A percentile compares a stretch with the other conserved stretches of the same genome.
phyloP scores from a whole-genome alignment of 2,888 invertebrate genomes.

The Apocheima hispidaria region DNA sequence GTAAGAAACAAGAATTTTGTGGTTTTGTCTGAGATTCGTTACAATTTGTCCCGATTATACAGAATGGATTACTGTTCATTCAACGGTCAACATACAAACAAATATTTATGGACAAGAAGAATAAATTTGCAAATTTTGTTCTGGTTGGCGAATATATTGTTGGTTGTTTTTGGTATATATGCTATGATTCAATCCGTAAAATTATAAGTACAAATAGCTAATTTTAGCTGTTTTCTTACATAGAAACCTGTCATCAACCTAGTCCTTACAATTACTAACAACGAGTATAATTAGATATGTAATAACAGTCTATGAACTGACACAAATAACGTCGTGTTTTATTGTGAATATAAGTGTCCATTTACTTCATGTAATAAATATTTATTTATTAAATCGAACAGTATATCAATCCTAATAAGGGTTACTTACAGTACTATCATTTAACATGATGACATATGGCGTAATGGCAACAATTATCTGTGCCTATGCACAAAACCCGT shows the following conservation, averaged over 20 bases:
- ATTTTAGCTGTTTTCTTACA: not conserved
- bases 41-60: slow-evolving; percentile 13
- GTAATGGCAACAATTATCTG: slow-evolving; percentile 1
- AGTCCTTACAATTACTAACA: not conserved
- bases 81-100: not conserved
- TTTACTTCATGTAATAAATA: slow-evolving; percentile 23
- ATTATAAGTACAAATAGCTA: not conserved
- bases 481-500: no score
- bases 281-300: slow-evolving; percentile 3
- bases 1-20: slow-evolving; percentile 4
- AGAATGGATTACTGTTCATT: not conserved
- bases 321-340: slow-evolving; percentile 16
- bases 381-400: slow-evolving; percentile 16
- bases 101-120: slow-evolving; percentile 5
- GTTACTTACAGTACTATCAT: slow-evolving; percentile 12
- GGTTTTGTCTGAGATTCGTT: slow-evolving; percentile 4
- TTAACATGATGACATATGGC: slow-evolving; percentile 6
- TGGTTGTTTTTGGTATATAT: no score
- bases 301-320: slow-evolving; percentile 11
- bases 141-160: not conserved
- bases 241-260: slow-evolving; percentile 1
- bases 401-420: slow-evolving; percentile 14
- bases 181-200: not conserved
- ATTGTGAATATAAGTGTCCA: slow-evolving; percentile 23
- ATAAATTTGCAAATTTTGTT: not conserved